Conservation (phyloP, 2,113 vertebrate genomes). For the Channa maculata region DNA sequence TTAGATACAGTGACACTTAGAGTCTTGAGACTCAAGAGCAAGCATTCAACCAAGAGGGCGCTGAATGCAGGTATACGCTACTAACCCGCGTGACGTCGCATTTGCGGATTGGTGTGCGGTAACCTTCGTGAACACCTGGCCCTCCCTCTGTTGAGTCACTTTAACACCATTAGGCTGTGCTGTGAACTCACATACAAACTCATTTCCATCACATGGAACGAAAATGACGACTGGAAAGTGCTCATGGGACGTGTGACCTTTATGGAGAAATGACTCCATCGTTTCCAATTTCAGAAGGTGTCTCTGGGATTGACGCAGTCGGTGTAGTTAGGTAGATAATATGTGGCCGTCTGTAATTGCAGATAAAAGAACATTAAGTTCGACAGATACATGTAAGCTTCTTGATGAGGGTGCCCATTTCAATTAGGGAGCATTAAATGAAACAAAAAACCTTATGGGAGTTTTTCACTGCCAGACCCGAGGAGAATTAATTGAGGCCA, state of each 20-base stretch:
- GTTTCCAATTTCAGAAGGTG: slow-evolving; percentile 63
- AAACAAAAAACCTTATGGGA: slow-evolving; percentile 80
- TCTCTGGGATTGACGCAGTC: slow-evolving; percentile 44
- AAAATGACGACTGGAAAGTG: slow-evolving; percentile 37
- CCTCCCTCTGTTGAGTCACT: slow-evolving; percentile 28
- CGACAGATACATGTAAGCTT: slow-evolving; percentile 79
- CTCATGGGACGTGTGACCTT: slow-evolving; percentile 56
- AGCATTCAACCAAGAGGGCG: no score
- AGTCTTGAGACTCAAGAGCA: no score
- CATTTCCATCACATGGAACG: slow-evolving; percentile 39
- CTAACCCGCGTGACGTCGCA: neutral
- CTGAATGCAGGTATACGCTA: no score
- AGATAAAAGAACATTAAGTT: slow-evolving; percentile 77
- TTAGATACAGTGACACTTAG: no score
- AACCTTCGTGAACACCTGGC: slow-evolving; percentile 18
- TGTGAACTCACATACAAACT: slow-evolving; percentile 58
- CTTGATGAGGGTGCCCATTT: slow-evolving; percentile 83
- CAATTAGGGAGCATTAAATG: slow-evolving; percentile 83
- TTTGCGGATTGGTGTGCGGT: slow-evolving; percentile 3
- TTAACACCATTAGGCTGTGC: slow-evolving; percentile 51
- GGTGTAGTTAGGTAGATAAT: slow-evolving; percentile 64
- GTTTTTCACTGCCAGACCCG: slow-evolving; percentile 73
- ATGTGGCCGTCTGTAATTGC: slow-evolving; percentile 75
- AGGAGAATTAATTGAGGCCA: slow-evolving; percentile 83
- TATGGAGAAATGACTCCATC: slow-evolving; percentile 66